These are phyloP conservation scores for Hormiphora californensis DNA, from an alignment of 37 sponge, comb jelly and placozoan genomes.

Conservation along the genomic window DNA sequence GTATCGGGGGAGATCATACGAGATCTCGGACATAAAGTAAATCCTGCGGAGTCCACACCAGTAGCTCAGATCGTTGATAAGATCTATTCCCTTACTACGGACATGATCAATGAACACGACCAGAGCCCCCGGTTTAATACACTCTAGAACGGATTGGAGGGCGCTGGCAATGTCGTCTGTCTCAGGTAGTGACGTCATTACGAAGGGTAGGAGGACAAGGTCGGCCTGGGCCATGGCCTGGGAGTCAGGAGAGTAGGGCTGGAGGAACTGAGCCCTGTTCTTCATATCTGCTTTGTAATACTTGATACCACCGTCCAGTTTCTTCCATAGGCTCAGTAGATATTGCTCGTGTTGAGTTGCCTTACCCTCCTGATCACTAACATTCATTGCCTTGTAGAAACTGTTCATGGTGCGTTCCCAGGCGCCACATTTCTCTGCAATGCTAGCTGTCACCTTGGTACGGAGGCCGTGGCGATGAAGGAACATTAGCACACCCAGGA, in stretches of 20 bases:
- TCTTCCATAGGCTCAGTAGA: slow-evolving; percentile 31
- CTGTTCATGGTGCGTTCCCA: slow-evolving; percentile 50
- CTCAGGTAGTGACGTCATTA: not conserved
- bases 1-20: not conserved
- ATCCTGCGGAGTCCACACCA: slow-evolving; percentile 45
- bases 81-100: not conserved
- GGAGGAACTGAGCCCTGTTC: slow-evolving; percentile 18
- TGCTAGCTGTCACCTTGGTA: slow-evolving; percentile 16
- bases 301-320: slow-evolving; percentile 34
- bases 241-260: slow-evolving; percentile 41
- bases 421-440: slow-evolving; percentile 49
- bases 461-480: slow-evolving; percentile 29
- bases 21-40: not conserved
- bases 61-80: slow-evolving; percentile 15
- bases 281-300: slow-evolving; percentile 36
- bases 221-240: slow-evolving; percentile 43
- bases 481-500: slow-evolving; percentile 43
- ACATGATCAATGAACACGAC: not conserved
- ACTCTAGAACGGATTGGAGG: slow-evolving; percentile 25
- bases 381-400: slow-evolving; percentile 18
- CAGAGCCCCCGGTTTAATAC: slow-evolving; percentile 26
- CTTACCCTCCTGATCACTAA: not conserved
- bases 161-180: not conserved
- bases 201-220: slow-evolving; percentile 29
- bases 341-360: not conserved